Base-by-base conservation (phyloP, 2,888 invertebrate species). In the Vesta saturnalis region DNA sequence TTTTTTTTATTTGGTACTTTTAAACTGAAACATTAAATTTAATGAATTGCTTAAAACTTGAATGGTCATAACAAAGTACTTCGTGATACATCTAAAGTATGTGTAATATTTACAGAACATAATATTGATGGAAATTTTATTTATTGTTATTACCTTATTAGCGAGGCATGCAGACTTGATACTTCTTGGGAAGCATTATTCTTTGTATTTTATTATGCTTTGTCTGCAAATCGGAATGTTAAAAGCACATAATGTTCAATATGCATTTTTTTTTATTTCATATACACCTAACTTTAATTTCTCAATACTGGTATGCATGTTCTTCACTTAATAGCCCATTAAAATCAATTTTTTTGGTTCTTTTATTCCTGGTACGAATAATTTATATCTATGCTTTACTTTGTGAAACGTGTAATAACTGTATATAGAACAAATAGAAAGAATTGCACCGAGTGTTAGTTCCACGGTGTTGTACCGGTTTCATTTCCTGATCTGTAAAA, bases 71-170 rank as follows among this genome's bases (percentile, higher is more conserved):
- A 54, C 43, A n/a, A 58, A 52, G 52, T 23, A 39, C 35, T 49
- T 47, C 47, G 47, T 47, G 47, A 15, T 47, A 47, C 15, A 16
- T 47, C 47, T n/a, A 8, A 47, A 16, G 47, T 47, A 47, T 47
- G 47, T 57, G 46, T 54, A 54, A 59, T 59, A 52, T 64, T 39
- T 54, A 60, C 60, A 55, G 15, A 54, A 46, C 54, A 66, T 55
- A 66, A 56, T 60, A 60, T 60, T 46, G 56, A 65, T 35, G 57
- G 21, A 55, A 60, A 66, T 66, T 56, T 60, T 60, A 64, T 64
- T 59, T 64, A 66, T 66, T 66, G 47, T 60, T 66, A 39, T 60
- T 60, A 55, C 46, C 23, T 60, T 60, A 60, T 66, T 66, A 60
- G 65, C 54, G 12, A 64, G 54, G 59, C 54, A 35, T 43, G 54